Conservation (phyloP, 2,797 vertebrate genomes). For the Halcyon leucocephala region DNA sequence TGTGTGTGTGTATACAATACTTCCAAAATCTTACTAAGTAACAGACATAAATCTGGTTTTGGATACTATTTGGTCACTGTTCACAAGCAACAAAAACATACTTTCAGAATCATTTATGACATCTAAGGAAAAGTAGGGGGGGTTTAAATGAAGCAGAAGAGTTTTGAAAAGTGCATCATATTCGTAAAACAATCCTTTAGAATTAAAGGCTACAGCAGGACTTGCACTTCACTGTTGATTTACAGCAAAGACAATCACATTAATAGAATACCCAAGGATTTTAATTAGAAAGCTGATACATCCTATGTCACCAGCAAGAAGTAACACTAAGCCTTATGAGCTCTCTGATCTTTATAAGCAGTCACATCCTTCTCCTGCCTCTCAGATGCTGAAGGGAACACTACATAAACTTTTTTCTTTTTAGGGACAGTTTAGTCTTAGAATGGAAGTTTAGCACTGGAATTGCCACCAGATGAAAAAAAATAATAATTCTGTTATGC, state of each 20-base stretch:
- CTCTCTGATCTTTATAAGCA: neutral
- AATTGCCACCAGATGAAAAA: neutral
- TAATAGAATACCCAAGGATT: neutral
- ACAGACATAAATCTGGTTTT: neutral
- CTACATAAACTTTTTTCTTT: neutral
- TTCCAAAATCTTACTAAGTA: neutral
- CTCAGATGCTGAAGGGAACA: neutral
- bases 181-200: neutral
- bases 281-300: neutral
- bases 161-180: neutral
- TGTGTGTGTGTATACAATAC: neutral
- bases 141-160: neutral
- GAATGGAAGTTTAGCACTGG: neutral
- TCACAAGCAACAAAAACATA: neutral
- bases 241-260: neutral
- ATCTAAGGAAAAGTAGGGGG: neutral
- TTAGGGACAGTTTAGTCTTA: neutral
- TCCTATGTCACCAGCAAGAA: neutral
- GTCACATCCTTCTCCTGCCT: neutral
- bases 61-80: too few relatives aligned
- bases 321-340: neutral
- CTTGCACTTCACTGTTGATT: neutral
- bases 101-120: neutral
- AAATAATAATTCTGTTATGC: accelerated
- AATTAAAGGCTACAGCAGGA: neutral